Conservation (phyloP, 2,113 vertebrate species). For the Nibea coibor region DNA sequence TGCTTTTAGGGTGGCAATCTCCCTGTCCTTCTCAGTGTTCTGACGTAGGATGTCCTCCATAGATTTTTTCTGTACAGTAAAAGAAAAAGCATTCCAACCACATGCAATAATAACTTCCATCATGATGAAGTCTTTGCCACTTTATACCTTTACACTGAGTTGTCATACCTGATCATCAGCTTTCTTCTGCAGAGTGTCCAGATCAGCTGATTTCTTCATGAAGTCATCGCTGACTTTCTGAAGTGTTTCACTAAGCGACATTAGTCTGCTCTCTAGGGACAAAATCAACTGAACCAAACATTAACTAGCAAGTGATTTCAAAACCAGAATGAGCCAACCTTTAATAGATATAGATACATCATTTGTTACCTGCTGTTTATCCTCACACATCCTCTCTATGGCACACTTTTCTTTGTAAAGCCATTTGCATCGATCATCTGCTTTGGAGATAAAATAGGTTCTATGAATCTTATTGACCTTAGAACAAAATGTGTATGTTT, state of each 20-base stretch:
- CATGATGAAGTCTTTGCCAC: neutral
- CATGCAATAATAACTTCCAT: neutral
- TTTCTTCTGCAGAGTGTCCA: constrained; percentile 71
- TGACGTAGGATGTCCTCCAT: constrained; percentile 73
- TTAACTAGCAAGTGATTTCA: neutral
- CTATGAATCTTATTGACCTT: neutral
- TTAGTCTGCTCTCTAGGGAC: constrained; percentile 84
- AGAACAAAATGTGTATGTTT: neutral
- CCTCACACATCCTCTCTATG: constrained; percentile 82
- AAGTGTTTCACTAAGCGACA: constrained; percentile 81
- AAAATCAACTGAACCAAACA: constrained; percentile 82
- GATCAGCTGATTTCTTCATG: constrained; percentile 72
- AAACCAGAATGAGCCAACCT: neutral
- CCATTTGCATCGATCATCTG: constrained; percentile 36
- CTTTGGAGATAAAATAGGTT: constrained; percentile 29
- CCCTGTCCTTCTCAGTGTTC: constrained; percentile 81
- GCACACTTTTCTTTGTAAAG: constrained; percentile 79
- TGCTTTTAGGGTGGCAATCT: constrained; percentile 78
- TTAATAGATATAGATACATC: neutral
- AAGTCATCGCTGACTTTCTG: constrained; percentile 80
- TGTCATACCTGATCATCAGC: constrained; percentile 70
- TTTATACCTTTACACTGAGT: no score
- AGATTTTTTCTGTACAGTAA: constrained; percentile 34
- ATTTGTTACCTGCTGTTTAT: constrained; percentile 87
- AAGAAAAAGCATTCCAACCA: neutral